A percentile compares a stretch with the other conserved stretches of the same genome.
Conservation (phyloP, 2,797 vertebrate genomes). For the Onychomys leucogaster region DNA sequence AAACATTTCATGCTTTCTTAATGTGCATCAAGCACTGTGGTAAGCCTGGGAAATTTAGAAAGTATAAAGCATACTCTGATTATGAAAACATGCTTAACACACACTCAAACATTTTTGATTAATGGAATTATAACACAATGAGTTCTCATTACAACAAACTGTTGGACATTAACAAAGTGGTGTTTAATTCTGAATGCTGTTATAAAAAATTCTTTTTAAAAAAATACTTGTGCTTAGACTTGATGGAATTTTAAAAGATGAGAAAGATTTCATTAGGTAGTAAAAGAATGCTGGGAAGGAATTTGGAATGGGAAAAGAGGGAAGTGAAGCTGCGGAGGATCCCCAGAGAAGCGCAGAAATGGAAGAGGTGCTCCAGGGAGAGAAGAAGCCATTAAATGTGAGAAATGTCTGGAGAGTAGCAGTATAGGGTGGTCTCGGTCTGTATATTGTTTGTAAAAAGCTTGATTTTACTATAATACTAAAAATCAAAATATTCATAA, state of each 20-base stretch:
- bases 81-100: neutral
- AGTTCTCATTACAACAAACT: neutral
- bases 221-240: neutral
- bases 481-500: conserved; percentile 50
- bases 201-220: conserved; percentile 7
- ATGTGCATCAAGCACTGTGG: neutral
- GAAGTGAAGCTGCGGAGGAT: neutral
- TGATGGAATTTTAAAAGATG: neutral
- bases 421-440: neutral
- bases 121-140: neutral
- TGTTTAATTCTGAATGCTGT: neutral
- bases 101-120: neutral
- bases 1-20: neutral
- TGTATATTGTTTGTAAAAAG: neutral
- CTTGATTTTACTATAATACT: conserved; percentile 31
- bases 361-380: neutral
- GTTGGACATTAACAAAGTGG: neutral
- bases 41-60: neutral
- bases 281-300: neutral
- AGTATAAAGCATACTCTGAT: neutral
- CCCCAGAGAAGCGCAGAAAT: neutral
- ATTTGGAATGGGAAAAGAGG: neutral
- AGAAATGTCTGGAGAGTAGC: neutral
- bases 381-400: neutral
- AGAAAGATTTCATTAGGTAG: neutral